Percentiles rank a stretch among this genome's conserved stretches.
Evolutionary conservation across 2,888 invertebrate genomes (phyloP).

Genomic region (Athrips mouffetella): DNA sequence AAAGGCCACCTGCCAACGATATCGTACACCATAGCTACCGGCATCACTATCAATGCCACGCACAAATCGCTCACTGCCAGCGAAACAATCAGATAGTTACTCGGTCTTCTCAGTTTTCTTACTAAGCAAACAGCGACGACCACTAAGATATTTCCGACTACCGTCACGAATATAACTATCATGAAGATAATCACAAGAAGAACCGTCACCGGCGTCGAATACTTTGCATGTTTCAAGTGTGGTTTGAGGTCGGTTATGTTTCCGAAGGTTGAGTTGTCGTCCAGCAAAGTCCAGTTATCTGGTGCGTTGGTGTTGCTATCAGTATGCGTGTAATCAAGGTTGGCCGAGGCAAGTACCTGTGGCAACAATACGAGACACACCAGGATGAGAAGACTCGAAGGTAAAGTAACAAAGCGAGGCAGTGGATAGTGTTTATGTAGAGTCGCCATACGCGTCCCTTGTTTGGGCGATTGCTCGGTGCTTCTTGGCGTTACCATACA

Average conservation of each 20-base stretch:
- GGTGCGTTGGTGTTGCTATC: slow-evolving; percentile 50
- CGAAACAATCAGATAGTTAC: slow-evolving; percentile 95
- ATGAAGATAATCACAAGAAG: slow-evolving; percentile 85
- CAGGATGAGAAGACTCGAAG: slow-evolving; percentile 74
- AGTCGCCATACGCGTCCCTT: slow-evolving; percentile 77
- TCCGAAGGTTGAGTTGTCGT: slow-evolving; percentile 43
- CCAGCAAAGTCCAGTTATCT: slow-evolving; percentile 55
- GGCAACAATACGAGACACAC: slow-evolving; percentile 56
- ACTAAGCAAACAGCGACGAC: slow-evolving; percentile 97
- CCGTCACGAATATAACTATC: slow-evolving; percentile 87
- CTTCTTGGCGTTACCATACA: slow-evolving; percentile 67
- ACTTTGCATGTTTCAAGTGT: slow-evolving; percentile 65
- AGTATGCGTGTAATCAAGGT: slow-evolving; percentile 45
- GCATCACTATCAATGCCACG: slow-evolving; percentile 97
- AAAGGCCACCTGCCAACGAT: slow-evolving; percentile 96
- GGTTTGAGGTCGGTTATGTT: slow-evolving; percentile 28
- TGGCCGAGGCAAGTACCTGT: slow-evolving; percentile 47
- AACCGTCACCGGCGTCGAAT: slow-evolving; percentile 75
- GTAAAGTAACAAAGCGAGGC: slow-evolving; percentile 77
- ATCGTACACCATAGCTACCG: slow-evolving; percentile 96
- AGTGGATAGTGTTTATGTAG: slow-evolving; percentile 67
- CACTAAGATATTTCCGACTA: slow-evolving; percentile 94
- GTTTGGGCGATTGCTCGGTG: slow-evolving; percentile 57
- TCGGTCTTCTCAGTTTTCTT: slow-evolving; percentile 91
- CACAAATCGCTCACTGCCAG: slow-evolving; percentile 97